phyloP scores from a whole-genome alignment of 2,113 vertebrate species.

The Astur gentilis region DNA sequence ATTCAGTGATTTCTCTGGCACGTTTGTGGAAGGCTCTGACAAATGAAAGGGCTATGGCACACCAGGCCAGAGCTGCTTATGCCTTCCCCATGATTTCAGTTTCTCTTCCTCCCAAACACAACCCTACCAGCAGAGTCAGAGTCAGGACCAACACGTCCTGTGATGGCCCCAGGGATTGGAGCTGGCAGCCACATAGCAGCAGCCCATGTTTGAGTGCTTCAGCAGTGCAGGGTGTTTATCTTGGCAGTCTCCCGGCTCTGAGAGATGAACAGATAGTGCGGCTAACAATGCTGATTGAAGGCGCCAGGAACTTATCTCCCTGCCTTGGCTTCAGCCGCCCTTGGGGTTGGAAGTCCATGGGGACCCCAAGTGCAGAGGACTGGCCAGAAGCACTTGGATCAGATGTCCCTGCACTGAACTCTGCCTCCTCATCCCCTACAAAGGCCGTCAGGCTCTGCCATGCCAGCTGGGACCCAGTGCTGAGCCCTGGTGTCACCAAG shows the following conservation, averaged over 20 bases:
- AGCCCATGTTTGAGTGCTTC: background rate
- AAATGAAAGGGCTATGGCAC: background rate
- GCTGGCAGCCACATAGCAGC: background rate
- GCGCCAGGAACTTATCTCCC: constrained; percentile 21
- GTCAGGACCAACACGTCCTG: background rate
- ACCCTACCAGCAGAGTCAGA: background rate
- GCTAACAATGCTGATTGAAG: constrained; percentile 13
- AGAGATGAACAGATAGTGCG: background rate
- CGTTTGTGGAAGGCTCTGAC: background rate
- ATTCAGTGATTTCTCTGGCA: background rate
- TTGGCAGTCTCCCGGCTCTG: background rate
- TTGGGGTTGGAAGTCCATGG: background rate
- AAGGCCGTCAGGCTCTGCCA: background rate
- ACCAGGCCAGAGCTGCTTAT: background rate
- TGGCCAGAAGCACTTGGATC: background rate
- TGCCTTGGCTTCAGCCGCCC: background rate
- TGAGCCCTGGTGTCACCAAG: background rate
- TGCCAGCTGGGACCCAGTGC: background rate
- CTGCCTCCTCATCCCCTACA: background rate
- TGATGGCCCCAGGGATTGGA: background rate
- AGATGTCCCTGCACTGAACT: background rate
- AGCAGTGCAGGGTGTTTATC: background rate
- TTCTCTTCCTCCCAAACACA: background rate
- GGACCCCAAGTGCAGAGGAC: background rate
- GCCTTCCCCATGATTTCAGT: background rate